phyloP scores from a whole-genome alignment of 2,113 vertebrate genomes.

The Oriolus oriolus region DNA sequence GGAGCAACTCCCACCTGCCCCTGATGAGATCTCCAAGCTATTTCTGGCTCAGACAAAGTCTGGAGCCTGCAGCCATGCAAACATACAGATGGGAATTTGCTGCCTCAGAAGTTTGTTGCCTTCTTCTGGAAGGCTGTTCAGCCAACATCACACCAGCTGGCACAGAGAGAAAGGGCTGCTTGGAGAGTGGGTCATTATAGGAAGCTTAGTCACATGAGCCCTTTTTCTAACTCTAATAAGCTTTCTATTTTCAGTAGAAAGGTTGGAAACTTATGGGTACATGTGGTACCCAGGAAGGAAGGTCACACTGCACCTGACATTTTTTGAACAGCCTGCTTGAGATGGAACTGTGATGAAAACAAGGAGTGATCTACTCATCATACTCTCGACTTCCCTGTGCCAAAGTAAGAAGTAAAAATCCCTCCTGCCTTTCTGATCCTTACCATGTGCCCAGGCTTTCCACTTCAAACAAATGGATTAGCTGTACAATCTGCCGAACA shows the following conservation, averaged over 20 bases:
- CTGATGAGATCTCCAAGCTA: neutral
- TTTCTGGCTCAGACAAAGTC: slow-evolving; percentile 2
- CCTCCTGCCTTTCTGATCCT: neutral
- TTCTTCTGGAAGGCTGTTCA: neutral
- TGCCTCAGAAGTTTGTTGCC: neutral
- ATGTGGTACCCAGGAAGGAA: neutral
- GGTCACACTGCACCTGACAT: neutral
- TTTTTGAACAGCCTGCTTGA: neutral
- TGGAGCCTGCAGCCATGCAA: neutral
- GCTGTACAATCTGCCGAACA: neutral
- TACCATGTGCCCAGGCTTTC: neutral
- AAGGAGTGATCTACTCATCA: neutral
- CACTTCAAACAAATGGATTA: neutral
- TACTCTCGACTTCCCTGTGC: neutral
- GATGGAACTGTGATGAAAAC: neutral
- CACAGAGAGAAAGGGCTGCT: neutral
- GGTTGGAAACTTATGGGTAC: neutral
- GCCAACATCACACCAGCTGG: neutral
- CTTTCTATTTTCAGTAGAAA: neutral
- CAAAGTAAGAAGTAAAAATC: neutral
- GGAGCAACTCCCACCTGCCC: neutral
- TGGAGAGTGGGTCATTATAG: neutral
- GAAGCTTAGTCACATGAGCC: neutral
- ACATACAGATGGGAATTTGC: neutral
- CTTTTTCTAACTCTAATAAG: neutral